Conservation (phyloP, 2,797 vertebrate genomes). For the Australoheros facetus region DNA sequence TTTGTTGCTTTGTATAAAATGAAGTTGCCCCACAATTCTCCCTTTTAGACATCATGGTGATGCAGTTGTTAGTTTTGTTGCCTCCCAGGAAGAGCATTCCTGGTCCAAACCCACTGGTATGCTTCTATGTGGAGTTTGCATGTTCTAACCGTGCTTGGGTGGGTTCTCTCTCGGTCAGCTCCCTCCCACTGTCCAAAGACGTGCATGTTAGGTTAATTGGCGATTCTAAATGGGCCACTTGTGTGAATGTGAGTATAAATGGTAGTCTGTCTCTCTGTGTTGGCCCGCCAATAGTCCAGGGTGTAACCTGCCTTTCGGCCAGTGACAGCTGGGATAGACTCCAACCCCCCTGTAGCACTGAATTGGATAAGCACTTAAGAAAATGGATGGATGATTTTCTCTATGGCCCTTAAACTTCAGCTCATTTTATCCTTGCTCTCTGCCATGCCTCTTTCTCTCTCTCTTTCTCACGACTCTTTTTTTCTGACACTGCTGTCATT, state of each 20-base stretch:
- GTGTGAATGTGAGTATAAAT: neutral
- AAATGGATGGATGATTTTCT: constrained; percentile 1
- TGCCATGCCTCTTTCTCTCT: neutral
- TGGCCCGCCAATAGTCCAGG: neutral
- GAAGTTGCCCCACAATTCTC: neutral
- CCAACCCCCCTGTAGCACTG: neutral
- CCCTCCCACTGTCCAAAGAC: neutral
- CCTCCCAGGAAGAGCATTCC: neutral
- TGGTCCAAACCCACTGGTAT: neutral
- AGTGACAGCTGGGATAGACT: neutral
- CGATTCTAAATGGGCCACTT: neutral
- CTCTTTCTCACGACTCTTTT: neutral
- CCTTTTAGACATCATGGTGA: neutral
- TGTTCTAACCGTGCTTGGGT: too few relatives aligned
- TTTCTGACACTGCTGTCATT: neutral
- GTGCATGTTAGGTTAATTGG: neutral
- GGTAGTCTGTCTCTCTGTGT: neutral
- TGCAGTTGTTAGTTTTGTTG: neutral
- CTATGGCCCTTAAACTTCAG: neutral
- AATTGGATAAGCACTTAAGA: neutral
- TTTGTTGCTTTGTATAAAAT: too few relatives aligned
- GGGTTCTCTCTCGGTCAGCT: too few relatives aligned
- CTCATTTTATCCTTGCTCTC: neutral
- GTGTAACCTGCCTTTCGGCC: neutral
- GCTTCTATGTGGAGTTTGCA: too few relatives aligned